Evolutionary conservation across 1,140 invertebrate species (phyloP), one percentile per base, ranked within the genome.

Genomic region (Caerostris extrusa): DNA sequence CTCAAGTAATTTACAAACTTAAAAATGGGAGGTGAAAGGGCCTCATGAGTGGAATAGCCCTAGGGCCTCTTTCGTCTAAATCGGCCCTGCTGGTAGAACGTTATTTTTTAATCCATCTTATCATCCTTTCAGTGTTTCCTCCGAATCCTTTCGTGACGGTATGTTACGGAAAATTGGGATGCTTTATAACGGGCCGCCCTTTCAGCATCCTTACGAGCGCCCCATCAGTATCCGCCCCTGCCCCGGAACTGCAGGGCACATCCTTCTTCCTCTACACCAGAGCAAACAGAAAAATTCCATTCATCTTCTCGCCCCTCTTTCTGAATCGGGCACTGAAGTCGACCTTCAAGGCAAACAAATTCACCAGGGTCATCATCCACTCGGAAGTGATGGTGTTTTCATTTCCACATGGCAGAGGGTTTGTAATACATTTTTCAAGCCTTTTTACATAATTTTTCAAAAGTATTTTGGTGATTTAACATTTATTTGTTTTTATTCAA

Each of bases 141-240:
- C n/a, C 71, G 50, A 69, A 55, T 17, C 8, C 77, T 7, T 85
- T 56, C 7, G 67, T 57, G 50, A 77, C 64, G 7, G 91, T 93
- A 2, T 98, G 98, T 95, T 98, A 97, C 95, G 97, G 97, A 3
- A 97, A 97, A 0, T 98, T 98, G 93, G 98, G 98, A 5, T 98
- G 98, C 95, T 98, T 95, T 97, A 97, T 60, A 97, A 98, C 71
- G 97, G 97, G n/a, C 96, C 97, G n/a, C 98, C 98, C 4, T 98
- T 98, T 97, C 71, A 88, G 50, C 97, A 97, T 3, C 97, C 95
- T 10, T 91, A 97, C 4, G 97, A 97, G 90, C 96, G 98, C 67
- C 98, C 98, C 10, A 97, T 98, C 61, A 97, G 97, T 90, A 96
- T 97, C 10, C 98, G 95, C 98, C 98, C 0, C 96, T 97, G 94